Percentiles rank a stretch among this genome's conserved stretches.
These are phyloP conservation scores for Thymelicus acteon DNA, from an alignment of 2,888 invertebrate genomes.

Conservation along the genomic window DNA sequence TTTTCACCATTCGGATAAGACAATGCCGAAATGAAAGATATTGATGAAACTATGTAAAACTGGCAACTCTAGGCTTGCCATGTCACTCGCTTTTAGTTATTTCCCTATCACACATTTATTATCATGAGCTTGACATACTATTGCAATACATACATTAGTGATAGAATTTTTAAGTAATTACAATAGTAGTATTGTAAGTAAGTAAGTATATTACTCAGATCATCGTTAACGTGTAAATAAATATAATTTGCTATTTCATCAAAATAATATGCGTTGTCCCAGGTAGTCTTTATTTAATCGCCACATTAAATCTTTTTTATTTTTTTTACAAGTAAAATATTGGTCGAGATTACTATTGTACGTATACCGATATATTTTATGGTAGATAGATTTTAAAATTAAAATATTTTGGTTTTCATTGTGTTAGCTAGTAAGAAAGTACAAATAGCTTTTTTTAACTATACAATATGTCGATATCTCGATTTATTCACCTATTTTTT, in stretches of 20 bases:
- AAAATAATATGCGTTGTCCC: background rate
- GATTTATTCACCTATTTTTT: too few species aligned
- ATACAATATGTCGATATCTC: too few species aligned
- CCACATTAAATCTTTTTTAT: background rate
- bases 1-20: background rate
- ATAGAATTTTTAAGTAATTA: background rate
- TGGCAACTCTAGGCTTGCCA: constrained; percentile 37
- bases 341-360: constrained; percentile 6
- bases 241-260: background rate
- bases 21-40: constrained; percentile 9
- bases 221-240: background rate
- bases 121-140: constrained; percentile 11
- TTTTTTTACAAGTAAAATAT: background rate
- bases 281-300: background rate
- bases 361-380: background rate
- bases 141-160: constrained; percentile 2
- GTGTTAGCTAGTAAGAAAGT: too few species aligned
- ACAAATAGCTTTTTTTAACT: too few species aligned
- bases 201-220: background rate
- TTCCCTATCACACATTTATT: background rate
- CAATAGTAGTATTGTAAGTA: constrained; percentile 2
- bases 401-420: too few species aligned
- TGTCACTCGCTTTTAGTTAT: constrained; percentile 25
- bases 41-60: constrained; percentile 29
- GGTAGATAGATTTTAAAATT: too few species aligned